Percentiles rank a stretch among this genome's conserved stretches.
Evolutionary conservation across 2,797 vertebrate species (phyloP).

Genomic region (Setipinna tenuifilis): DNA sequence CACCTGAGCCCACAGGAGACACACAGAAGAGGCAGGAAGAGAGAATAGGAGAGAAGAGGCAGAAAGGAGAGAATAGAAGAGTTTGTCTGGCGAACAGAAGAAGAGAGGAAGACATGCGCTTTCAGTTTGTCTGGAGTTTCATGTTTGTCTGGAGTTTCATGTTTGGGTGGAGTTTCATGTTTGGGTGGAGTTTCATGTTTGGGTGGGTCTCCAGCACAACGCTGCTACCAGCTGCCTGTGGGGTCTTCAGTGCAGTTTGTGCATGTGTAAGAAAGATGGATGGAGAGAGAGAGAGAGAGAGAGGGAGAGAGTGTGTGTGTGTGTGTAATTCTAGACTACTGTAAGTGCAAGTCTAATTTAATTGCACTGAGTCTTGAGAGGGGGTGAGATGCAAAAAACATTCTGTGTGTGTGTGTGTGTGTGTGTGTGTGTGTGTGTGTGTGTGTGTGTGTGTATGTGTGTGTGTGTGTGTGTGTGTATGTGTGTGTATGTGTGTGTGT

Average conservation of each 20-base stretch:
- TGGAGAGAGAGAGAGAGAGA: neutral
- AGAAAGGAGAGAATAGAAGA: neutral
- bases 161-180: neutral
- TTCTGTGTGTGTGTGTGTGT: conserved; percentile 17
- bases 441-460: neutral
- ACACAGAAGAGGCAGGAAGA: neutral
- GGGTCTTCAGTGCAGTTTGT: neutral
- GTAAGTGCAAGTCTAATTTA: conserved; percentile 43
- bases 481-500: neutral
- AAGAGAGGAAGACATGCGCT: neutral
- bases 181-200: neutral
- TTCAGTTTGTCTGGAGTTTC: neutral
- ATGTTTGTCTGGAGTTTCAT: too few species aligned
- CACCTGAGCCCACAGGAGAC: too few species aligned
- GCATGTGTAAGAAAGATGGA: neutral
- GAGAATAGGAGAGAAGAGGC: neutral
- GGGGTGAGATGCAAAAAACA: neutral
- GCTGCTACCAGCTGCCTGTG: neutral
- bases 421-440: neutral
- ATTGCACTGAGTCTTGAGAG: conserved; percentile 21
- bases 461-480: neutral
- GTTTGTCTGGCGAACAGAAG: neutral
- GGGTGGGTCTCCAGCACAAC: neutral
- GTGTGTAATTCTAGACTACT: conserved; percentile 33
- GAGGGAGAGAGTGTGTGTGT: neutral